Evolutionary conservation across 2,113 vertebrate species (phyloP), one percentile per base, ranked within the genome.

Genomic region (Eurystomus gularis): DNA sequence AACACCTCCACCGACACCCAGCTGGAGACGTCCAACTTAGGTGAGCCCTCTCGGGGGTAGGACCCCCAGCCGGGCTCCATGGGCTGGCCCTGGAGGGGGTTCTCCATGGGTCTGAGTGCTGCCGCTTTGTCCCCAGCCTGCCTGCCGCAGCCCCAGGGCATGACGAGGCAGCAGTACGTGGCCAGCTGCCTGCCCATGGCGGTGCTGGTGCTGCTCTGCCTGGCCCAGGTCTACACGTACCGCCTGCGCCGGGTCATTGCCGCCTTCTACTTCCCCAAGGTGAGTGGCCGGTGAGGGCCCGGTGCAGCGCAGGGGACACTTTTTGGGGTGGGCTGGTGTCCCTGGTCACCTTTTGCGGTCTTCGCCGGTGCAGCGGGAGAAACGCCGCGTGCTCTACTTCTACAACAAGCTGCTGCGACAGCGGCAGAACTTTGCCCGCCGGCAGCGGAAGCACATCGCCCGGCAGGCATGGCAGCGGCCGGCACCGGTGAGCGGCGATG

Each of bases 261-360:
- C 0, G 95, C 99, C 64, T 99, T 98, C 97, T 99, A 96, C 94
- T 98, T 98, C 91, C 99, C 99, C 42, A 97, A 99, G 98, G 99
- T 99, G 86, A 66, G 81, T 2, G 2, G 2, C 19, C 16, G 20
- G n/a, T 4, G 2, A 10, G 14, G 28, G 39, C 7, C 21, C 2
- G 0, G 20, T 33, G 8, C 0, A 23, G 51, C 26, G 10, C 7
- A 29, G 11, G 24, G 40, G 18, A 7, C 3, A 1, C 2, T 6
- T 49, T 71, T 66, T 20, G 24, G 35, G 62, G n/a, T 23, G 55
- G n/a, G 39, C 11, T 21, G 51, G 51, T 49, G 17, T 17, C 46
- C 33, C 13, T 4, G 5, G 13, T 10, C 8, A 1, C 21, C 46
- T n/a, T 8, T 90, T 39, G 28, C 0, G 4, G 2, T 55, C 19